Conservation (phyloP, 2,797 vertebrate genomes). For the Lycodopsis pacificus region DNA sequence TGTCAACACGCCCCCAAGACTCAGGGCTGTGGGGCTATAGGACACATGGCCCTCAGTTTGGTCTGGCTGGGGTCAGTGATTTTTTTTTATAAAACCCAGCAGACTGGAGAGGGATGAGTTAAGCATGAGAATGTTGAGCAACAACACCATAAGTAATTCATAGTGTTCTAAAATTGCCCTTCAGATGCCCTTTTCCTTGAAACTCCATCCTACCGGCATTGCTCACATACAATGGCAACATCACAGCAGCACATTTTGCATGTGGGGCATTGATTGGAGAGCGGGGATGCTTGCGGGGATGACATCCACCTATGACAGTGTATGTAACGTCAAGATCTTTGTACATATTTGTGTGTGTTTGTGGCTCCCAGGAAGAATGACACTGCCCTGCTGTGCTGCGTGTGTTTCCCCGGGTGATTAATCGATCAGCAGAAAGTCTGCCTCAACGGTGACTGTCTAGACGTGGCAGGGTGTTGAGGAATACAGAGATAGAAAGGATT, state of each 20-base stretch:
- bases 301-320: constrained; percentile 35
- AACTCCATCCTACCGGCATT: constrained; percentile 41
- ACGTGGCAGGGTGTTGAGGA: constrained; percentile 43
- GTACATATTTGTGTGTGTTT: constrained; percentile 27
- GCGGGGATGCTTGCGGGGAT: constrained; percentile 37
- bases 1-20: constrained; percentile 62
- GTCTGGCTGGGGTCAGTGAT: constrained; percentile 34
- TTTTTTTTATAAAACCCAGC: constrained; percentile 46
- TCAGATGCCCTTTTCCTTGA: constrained; percentile 75
- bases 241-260: constrained; percentile 41
- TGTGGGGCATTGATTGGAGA: constrained; percentile 56
- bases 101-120: constrained; percentile 54
- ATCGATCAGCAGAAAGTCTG: constrained; percentile 72
- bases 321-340: constrained; percentile 34
- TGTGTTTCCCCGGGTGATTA: constrained; percentile 65
- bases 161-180: constrained; percentile 72
- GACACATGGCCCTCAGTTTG: constrained; percentile 15
- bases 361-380: constrained; percentile 50
- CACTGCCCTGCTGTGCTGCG: constrained; percentile 60
- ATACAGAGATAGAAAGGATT: constrained; percentile 47
- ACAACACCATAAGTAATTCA: constrained; percentile 83
- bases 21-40: constrained; percentile 22
- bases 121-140: constrained; percentile 51
- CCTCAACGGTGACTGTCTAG: constrained; percentile 61
- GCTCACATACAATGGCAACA: constrained; percentile 40